Base-by-base conservation (phyloP, 2,113 vertebrate species). In the Gnathonemus longibarbis region DNA sequence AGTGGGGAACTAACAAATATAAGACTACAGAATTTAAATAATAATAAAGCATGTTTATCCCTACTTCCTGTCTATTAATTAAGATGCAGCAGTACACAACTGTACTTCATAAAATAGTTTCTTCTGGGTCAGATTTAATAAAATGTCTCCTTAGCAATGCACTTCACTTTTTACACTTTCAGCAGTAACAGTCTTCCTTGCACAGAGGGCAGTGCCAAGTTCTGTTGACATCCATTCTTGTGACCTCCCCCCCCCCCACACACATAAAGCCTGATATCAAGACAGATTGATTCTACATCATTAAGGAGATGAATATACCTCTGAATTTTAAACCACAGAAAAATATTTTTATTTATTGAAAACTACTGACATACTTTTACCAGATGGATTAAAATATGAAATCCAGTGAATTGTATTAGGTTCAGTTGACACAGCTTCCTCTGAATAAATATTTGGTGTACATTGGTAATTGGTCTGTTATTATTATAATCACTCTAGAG, bases 161-260 rank as follows among this genome's bases (percentile, higher is more conserved):
- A 39, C 13, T 52, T 27, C 48, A 80, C 48, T 3, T n/a, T 66
- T 39, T 83, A 52, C 88, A 21, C 9, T 45, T 8, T 27, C 48
- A 80, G 88, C 27, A 89, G 66, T 89, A 48, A 42, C 46, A 52
- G 8, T 74, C 46, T 77, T 77, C 66, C 48, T 24, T 56, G 35
- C 48, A 84, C 50, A 89, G 88, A 74, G 49, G 74, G 88, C 88
- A 80, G 88, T 39, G 48, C 49, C 50, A 77, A 89, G 77, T 45
- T 52, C 19, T 50, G 17, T 24, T 24, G 24, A 87, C 52, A 56
- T 13, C 5, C 27, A 49, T 15, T 27, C 45, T 21, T 24, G 3
- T 46, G 10, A 56, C 52, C 52, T 19, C 13, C 45, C 7, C 45
- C 45, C 45, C 45, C 45, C 45, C 1, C 46, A 46, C 7, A 46